A percentile compares a stretch with the other conserved stretches of the same genome.
Evolutionary conservation across 2,797 vertebrate species (phyloP).

Genomic region (Rhincodon typus): DNA sequence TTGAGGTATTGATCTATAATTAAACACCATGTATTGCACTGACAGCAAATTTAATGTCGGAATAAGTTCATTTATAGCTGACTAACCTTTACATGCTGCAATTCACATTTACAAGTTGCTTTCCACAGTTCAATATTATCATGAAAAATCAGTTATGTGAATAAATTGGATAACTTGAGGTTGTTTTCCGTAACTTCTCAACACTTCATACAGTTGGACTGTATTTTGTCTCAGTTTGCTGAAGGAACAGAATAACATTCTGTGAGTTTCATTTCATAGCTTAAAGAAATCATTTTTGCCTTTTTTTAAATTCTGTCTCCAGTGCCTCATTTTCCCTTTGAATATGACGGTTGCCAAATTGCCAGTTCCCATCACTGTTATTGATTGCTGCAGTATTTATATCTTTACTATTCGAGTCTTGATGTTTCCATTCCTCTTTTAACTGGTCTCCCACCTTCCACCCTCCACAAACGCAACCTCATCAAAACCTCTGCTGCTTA

Average conservation of each 20-base stretch:
- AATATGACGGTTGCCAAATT: not conserved
- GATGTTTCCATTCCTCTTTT: too few species aligned
- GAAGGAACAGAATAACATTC: not conserved
- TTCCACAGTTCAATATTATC: not conserved
- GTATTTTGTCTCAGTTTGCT: not conserved
- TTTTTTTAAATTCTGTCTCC: not conserved
- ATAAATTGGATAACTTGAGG: not conserved
- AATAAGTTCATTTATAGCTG: not conserved
- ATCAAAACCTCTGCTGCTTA: too few species aligned
- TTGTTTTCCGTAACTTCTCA: not conserved
- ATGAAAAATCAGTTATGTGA: not conserved
- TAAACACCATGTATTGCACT: not conserved
- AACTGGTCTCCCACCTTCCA: too few species aligned
- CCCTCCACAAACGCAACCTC: too few species aligned
- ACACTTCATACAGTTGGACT: not conserved
- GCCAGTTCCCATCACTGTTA: too few species aligned
- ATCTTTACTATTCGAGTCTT: too few species aligned
- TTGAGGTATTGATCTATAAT: not conserved
- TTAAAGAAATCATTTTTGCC: not conserved
- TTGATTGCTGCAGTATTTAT: too few species aligned
- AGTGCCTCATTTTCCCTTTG: not conserved
- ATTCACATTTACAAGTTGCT: not conserved
- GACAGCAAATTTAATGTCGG: not conserved
- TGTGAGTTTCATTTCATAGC: not conserved
- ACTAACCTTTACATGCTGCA: not conserved